Evolutionary conservation across 2,797 vertebrate genomes (phyloP), one percentile per base, ranked within the genome.

Genomic region (Rhinophrynus dorsalis): DNA sequence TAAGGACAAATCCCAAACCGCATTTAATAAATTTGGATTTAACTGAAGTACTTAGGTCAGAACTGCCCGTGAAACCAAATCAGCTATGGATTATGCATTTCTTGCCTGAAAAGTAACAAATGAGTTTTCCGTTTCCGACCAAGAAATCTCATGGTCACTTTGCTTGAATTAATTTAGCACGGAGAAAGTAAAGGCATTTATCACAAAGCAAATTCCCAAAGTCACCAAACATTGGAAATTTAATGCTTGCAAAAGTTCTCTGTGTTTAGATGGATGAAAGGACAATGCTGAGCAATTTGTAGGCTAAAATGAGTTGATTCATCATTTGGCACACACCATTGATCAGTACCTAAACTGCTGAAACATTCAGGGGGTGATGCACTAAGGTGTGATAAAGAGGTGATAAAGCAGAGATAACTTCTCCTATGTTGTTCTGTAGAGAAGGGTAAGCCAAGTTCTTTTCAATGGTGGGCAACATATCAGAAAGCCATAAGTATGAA

Each of bases 131-230:
- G 44, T 72, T 66, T 66, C 54, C 37, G 37, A 73, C 61, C 61
- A 65, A 52, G 61, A 73, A 73, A 73, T 73, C 69, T 73, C 69
- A 66, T 66, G 62, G 69, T 73, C 69, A 66, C 57, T 60, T 73
- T 66, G 61, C 62, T 73, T 51, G 61, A 66, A 66, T 73, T 73
- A 56, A 59, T 73, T 73, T 73, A 73, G 35, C 54, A 73, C 23
- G 61, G 66, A 54, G 54, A 73, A 66, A 59, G 54, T 18, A 42
- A 65, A 63, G 21, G 69, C 69, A 66, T 73, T 73, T 66, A 73
- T 66, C 61, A 73, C 35, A 1, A 24, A 58, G 55, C 44, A 57
- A 73, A 73, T 73, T 66, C 69, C 69, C 69, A 73, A 66, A 73
- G 69, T 73, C 69, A 52, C 69, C 42, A 66, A 61, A 61, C 30